Conservation (phyloP, 2,888 invertebrate genomes). For the Xestobium rufovillosum region DNA sequence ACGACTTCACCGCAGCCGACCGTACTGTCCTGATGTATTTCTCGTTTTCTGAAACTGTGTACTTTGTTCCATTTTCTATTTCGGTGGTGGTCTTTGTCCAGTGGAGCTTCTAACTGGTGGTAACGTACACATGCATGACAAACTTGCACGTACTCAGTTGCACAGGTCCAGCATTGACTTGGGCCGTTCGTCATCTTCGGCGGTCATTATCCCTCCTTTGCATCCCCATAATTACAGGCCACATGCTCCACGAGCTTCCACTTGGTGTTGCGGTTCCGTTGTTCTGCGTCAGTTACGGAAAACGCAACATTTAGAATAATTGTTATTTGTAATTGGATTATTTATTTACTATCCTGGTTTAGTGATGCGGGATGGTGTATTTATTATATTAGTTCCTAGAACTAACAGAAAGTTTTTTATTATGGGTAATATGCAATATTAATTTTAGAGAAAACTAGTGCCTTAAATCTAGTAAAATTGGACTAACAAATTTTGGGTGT, state of each 20-base stretch:
- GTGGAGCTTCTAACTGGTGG: slow-evolving; percentile 61
- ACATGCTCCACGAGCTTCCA: slow-evolving; percentile 54
- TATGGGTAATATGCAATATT: not conserved
- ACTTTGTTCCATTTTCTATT: slow-evolving; percentile 44
- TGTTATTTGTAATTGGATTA: too few species aligned
- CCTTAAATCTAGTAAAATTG: not conserved
- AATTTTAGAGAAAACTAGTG: not conserved
- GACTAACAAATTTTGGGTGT: not conserved
- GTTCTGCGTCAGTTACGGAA: slow-evolving; percentile 68
- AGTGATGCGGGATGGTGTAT: too few species aligned
- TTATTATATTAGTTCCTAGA: too few species aligned
- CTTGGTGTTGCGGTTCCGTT: slow-evolving; percentile 75
- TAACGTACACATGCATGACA: slow-evolving; percentile 63
- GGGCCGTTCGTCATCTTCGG: slow-evolving; percentile 31
- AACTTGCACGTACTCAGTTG: slow-evolving; percentile 34
- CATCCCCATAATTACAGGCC: slow-evolving; percentile 39
- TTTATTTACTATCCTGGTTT: too few species aligned
- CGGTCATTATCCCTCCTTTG: slow-evolving; percentile 31
- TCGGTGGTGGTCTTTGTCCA: slow-evolving; percentile 40
- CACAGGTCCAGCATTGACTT: slow-evolving; percentile 39
- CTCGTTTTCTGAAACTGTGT: slow-evolving; percentile 54
- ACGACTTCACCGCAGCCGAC: too few species aligned
- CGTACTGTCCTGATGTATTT: too few species aligned
- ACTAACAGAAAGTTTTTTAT: too few species aligned
- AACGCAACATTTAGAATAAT: slow-evolving; percentile 65